A percentile compares a stretch with the other conserved stretches of the same genome.
These are phyloP conservation scores for Muricea muricata DNA, from an alignment of 92 coral and sea anemone species.

Conservation along the genomic window DNA sequence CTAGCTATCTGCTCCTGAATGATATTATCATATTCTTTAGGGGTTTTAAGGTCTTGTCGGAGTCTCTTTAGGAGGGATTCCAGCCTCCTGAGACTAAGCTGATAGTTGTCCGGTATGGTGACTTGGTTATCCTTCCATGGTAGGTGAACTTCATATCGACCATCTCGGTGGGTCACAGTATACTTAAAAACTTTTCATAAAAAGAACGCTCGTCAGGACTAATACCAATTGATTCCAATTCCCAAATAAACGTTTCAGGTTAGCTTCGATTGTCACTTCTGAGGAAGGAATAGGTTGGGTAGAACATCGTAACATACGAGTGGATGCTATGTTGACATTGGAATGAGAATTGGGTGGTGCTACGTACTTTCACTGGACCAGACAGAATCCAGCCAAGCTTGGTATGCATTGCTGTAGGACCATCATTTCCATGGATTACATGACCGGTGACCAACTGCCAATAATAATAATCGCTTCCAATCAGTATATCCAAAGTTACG, in stretches of 20 bases:
- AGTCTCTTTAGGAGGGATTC: background rate
- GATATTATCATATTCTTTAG: background rate
- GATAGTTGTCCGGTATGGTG: background rate
- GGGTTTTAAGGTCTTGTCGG: background rate
- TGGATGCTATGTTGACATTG: background rate
- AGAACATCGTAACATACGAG: background rate
- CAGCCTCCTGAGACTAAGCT: background rate
- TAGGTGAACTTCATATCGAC: background rate
- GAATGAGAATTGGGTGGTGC: background rate
- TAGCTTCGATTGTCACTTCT: background rate
- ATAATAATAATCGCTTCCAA: constrained; percentile 17
- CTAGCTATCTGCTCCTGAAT: background rate
- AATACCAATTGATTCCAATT: background rate
- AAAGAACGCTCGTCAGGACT: background rate
- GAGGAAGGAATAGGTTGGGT: background rate
- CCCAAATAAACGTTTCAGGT: constrained; percentile 10
- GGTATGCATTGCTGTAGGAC: constrained; percentile 21
- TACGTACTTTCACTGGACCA: constrained; percentile 23
- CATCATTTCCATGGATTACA: constrained; percentile 15
- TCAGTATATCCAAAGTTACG: background rate
- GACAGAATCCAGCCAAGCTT: constrained; percentile 22
- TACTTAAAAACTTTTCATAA: background rate
- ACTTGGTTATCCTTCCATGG: constrained; percentile 11
- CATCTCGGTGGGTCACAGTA: background rate
- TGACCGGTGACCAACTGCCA: constrained; percentile 20